Base-by-base conservation (phyloP, 2,797 vertebrate species). In the Cirrhinus mrigala region DNA sequence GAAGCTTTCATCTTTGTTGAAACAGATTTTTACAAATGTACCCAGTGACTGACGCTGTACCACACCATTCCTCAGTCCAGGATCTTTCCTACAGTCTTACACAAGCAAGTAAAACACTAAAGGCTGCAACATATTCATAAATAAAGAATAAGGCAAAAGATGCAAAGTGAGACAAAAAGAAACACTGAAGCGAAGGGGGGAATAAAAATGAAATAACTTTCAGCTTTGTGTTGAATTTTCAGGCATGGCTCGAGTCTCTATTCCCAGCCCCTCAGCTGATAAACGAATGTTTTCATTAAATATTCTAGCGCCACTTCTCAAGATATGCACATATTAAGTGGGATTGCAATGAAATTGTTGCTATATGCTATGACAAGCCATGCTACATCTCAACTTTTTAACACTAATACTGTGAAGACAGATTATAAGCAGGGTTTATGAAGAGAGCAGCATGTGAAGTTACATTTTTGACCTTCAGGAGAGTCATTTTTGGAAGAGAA, bases 81-180 rank as follows among this genome's bases (percentile, higher is more conserved):
- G 16, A 56, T 27, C 12, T 8, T 82, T 82, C 4, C 40, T 50
- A 29, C 20, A 74, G 18, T 50, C 44, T 68, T 48, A 27, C 69
- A 48, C 44, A 73, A 60, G 33, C 2, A 54, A 7, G 68, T 14
- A 46, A 71, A 44, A 60, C 11, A 33, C 70, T 50, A 22, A 56
- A 62, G 44, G 54, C 18, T 22, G 33, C 22, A 66, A 66, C 60
- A 50, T 80, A 73, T 71, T 60, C 54, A 82, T 73, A 48, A 73
- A 82, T 82, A 46, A 48, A 44, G 40, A 60, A 73, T 82, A 56
- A 58, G 24, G 27, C 2, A 20, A 60, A 58, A 48, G 6, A 48
- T n/a, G 48, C 11, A 82, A 73, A 33, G 69, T 3, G 10, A 81
- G 50, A 14, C 14, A 4, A 71, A 71, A 46, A 62, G 27, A 33